Evolutionary conservation across 2,113 vertebrate species (phyloP).

Genomic region (Coracopsis vasa): DNA sequence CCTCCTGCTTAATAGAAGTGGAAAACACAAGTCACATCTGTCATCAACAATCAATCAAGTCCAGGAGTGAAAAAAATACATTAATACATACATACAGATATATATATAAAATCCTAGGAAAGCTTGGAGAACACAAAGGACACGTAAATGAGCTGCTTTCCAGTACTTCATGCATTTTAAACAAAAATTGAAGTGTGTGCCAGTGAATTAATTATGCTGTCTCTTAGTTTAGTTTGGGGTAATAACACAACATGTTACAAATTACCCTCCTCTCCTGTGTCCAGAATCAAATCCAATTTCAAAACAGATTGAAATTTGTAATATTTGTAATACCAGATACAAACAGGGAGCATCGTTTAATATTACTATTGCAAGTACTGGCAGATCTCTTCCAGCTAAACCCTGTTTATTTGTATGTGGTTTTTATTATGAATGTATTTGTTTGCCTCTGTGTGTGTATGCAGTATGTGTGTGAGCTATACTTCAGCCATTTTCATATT

Average conservation of each 20-base stretch:
- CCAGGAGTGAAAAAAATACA: not conserved
- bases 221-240: not conserved
- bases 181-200: not conserved
- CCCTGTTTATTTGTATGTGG: not conserved
- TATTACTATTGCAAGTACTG: not conserved
- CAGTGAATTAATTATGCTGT: not conserved
- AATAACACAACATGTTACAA: not conserved
- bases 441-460: not conserved
- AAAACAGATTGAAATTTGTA: not conserved
- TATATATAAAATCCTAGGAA: not conserved
- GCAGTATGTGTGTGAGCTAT: not conserved
- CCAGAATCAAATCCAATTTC: not conserved
- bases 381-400: not conserved
- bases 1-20: not conserved
- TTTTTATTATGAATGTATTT: not conserved
- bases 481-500: not conserved
- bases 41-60: not conserved
- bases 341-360: not conserved
- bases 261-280: not conserved
- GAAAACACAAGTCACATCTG: not conserved
- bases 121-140: not conserved
- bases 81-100: not conserved
- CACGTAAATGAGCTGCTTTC: not conserved
- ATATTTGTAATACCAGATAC: not conserved
- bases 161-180: not conserved